Conservation (phyloP, 2,797 vertebrate species). For the Pseudochaenichthys georgianus region DNA sequence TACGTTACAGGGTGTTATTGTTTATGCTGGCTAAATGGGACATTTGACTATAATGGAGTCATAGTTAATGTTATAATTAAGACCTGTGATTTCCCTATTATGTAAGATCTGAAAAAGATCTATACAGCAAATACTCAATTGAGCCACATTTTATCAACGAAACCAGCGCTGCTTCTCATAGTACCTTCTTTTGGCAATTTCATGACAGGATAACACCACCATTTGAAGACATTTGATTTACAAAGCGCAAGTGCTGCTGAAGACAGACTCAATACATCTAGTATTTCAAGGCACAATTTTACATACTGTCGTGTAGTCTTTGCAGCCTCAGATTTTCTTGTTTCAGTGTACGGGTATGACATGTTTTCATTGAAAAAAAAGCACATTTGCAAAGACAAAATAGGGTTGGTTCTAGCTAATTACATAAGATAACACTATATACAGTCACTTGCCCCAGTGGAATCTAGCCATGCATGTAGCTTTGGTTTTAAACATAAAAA, state of each 20-base stretch:
- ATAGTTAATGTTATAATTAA: background rate
- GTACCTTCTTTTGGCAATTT: too few relatives aligned
- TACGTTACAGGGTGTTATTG: background rate
- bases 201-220: background rate
- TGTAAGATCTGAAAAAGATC: background rate
- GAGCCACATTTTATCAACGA: too few relatives aligned
- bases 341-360: background rate
- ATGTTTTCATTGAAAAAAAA: conserved; percentile 19
- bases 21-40: background rate
- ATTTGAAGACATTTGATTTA: conserved; percentile 59
- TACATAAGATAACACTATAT: background rate
- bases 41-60: background rate
- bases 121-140: background rate
- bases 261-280: conserved; percentile 10
- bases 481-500: background rate
- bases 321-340: background rate
- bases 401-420: conserved; percentile 18
- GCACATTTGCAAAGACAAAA: conserved; percentile 17
- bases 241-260: conserved; percentile 22
- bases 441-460: background rate
- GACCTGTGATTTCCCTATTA: background rate
- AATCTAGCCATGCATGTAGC: background rate
- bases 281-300: conserved; percentile 2
- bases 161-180: too few relatives aligned
- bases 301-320: conserved; percentile 5